Evolutionary conservation across 1,140 invertebrate genomes (phyloP).

Genomic region (Dreissena polymorpha): DNA sequence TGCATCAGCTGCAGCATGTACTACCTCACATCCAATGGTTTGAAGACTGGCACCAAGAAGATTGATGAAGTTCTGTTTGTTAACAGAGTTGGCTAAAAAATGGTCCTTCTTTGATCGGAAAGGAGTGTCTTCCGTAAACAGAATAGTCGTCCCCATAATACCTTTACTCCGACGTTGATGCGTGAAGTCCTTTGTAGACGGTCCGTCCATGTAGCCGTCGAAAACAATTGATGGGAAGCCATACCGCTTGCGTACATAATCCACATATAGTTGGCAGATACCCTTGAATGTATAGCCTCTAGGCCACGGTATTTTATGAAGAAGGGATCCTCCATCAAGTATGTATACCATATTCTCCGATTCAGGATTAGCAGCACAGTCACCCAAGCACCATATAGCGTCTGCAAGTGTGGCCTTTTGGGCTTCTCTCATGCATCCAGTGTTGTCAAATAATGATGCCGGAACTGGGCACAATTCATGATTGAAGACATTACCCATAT

Average conservation of each 20-base stretch:
- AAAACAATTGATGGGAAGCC: constrained; percentile 11
- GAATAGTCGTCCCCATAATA: constrained; percentile 2
- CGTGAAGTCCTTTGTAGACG: constrained; percentile 38
- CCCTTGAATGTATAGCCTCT: constrained; percentile 32
- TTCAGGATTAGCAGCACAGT: neutral
- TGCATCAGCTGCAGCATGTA: constrained; percentile 28
- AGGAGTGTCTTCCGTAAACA: constrained; percentile 7
- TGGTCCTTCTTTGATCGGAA: constrained; percentile 46
- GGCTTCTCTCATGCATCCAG: constrained; percentile 30
- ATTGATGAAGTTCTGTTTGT: constrained; percentile 22
- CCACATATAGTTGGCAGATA: constrained; percentile 14
- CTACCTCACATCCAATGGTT: neutral
- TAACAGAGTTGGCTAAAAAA: constrained; percentile 37
- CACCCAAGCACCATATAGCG: constrained; percentile 51
- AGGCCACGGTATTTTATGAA: constrained; percentile 54
- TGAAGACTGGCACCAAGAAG: neutral
- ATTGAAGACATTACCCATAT: constrained; percentile 34
- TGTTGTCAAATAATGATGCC: constrained; percentile 49
- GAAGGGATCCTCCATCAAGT: constrained; percentile 58
- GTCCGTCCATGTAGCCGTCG: constrained; percentile 9
- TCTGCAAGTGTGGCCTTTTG: constrained; percentile 54
- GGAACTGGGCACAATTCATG: constrained; percentile 53
- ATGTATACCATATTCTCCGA: constrained; percentile 45
- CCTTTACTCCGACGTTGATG: neutral
- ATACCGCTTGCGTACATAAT: constrained; percentile 12